Percentiles rank a stretch among this genome's conserved stretches.
phyloP scores from a whole-genome alignment of 2,113 vertebrate genomes.

The Cairina moschata region DNA sequence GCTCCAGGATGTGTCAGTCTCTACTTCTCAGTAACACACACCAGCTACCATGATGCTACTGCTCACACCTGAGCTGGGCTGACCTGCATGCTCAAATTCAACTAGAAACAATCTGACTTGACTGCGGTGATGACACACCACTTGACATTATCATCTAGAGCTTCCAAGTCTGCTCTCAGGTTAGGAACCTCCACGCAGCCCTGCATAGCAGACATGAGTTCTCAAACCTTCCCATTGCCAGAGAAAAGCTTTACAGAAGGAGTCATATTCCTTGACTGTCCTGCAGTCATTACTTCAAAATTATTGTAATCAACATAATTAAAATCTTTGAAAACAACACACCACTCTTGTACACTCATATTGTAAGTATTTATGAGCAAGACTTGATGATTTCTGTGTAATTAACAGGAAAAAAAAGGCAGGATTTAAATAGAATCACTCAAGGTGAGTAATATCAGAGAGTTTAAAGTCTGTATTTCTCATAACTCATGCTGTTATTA shows the following conservation, averaged over 20 bases:
- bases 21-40: background rate
- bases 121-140: background rate
- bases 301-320: background rate
- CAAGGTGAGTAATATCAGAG: background rate
- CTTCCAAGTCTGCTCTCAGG: background rate
- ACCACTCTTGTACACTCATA: background rate
- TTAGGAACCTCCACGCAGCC: background rate
- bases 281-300: background rate
- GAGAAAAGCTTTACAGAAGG: background rate
- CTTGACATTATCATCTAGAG: background rate
- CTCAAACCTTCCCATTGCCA: background rate
- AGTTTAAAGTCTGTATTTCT: background rate
- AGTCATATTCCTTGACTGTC: background rate
- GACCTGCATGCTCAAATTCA: background rate
- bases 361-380: background rate
- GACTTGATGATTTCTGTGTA: background rate
- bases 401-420: background rate
- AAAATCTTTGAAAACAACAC: background rate
- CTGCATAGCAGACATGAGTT: background rate
- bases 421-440: background rate
- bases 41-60: rapidly evolving
- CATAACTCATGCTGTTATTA: background rate
- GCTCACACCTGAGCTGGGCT: background rate
- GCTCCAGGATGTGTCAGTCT: background rate
- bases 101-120: background rate